Percentiles rank a stretch among this genome's conserved stretches.
Conservation (phyloP, 2,113 vertebrate genomes). For the Bombycilla garrulus region DNA sequence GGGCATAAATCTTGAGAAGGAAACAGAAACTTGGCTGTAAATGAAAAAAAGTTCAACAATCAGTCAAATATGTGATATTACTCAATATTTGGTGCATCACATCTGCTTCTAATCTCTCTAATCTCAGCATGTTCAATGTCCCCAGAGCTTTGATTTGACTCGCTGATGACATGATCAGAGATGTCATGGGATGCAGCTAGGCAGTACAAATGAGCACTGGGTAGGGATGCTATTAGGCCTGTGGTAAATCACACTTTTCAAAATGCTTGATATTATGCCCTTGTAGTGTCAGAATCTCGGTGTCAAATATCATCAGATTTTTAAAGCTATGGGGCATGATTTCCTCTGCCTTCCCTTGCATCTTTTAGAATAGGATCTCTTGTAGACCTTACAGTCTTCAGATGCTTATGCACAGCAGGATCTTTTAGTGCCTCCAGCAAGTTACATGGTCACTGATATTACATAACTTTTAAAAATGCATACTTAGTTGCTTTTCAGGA, state of each 20-base stretch:
- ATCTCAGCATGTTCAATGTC: background rate
- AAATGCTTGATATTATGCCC: background rate
- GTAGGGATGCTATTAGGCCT: background rate
- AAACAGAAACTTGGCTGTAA: conserved; percentile 13
- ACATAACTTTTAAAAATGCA: background rate
- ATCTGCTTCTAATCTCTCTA: background rate
- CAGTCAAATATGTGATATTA: background rate
- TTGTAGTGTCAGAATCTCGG: background rate
- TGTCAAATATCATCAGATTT: background rate
- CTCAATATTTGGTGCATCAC: background rate
- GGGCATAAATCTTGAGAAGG: conserved; percentile 8
- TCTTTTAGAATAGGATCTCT: background rate
- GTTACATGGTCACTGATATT: background rate
- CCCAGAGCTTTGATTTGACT: background rate
- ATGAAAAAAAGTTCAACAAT: background rate
- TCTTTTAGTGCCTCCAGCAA: background rate
- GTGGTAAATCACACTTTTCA: background rate
- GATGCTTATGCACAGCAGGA: background rate
- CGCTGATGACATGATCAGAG: background rate
- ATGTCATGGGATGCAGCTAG: background rate
- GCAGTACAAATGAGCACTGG: background rate
- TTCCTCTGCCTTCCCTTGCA: background rate
- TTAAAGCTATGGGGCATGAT: background rate
- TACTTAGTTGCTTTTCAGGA: background rate
- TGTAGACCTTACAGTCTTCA: background rate